These are phyloP conservation scores for Temnothorax curvispinosus DNA, from an alignment of 1,140 invertebrate species.

Conservation along the genomic window DNA sequence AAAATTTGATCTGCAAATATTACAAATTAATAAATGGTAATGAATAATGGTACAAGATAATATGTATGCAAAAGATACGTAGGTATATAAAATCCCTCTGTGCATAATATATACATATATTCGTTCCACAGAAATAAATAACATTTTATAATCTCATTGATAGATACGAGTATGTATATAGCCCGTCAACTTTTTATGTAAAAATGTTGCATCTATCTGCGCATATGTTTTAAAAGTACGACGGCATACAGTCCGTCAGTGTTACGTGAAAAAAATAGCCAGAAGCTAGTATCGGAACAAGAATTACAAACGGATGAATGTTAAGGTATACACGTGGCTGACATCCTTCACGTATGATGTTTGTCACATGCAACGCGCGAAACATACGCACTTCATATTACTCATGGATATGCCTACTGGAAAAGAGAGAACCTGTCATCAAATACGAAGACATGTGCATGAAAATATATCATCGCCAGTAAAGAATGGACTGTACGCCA, in stretches of 20 bases:
- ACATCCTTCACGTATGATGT: conserved; percentile 31
- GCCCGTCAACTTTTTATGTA: not conserved
- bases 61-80: not conserved
- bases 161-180: not conserved
- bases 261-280: conserved; percentile 27
- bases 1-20: not conserved
- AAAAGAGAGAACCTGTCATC: conserved; percentile 16
- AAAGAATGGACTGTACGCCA: not conserved
- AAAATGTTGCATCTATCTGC: not conserved
- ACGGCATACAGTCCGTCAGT: not conserved
- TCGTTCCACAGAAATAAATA: not conserved
- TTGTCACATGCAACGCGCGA: conserved; percentile 25
- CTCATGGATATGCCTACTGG: conserved; percentile 13
- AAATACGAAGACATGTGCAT: not conserved
- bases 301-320: conserved; percentile 15
- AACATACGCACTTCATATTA: not conserved
- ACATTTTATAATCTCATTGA: not conserved
- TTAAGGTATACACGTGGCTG: conserved; percentile 17
- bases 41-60: not conserved
- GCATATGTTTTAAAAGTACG: conserved; percentile 8
- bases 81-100: not conserved
- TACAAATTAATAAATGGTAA: not conserved
- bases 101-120: not conserved
- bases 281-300: not conserved
- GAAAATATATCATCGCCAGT: not conserved